Evolutionary conservation across 1,140 invertebrate genomes (phyloP), one percentile per base, ranked within the genome.

Genomic region (Temnothorax curvispinosus): DNA sequence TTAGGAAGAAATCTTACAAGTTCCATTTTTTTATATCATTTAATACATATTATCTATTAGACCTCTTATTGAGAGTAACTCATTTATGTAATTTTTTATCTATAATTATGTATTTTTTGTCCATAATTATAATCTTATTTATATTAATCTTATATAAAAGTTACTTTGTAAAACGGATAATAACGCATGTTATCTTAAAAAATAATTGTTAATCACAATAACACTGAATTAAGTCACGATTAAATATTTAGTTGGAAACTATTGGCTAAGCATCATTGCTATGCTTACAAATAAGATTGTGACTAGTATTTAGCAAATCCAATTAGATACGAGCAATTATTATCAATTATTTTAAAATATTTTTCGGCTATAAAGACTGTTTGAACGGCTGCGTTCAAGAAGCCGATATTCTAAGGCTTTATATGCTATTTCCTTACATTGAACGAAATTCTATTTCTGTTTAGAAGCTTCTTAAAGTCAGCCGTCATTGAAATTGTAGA

Each of bases 1-100:
- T 44, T 85, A 87, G 58, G 65, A 93, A 92, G 85, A 90, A 87
- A 88, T 52, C 11, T 72, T 89, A 74, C 81, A 88, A 76, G 44
- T 90, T 62, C 58, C 32, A 72, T 69, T 87, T 75, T 44, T 87
- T 87, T 58, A 78, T 75, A 27, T 27, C 27, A 27, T 27, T 27
- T 27, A 27, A 27, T 89, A 80, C 44, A 54, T 76, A 50, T 78
- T 89, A 86, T 64, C 18, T 74, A 85, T 65, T 78, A 86, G 35
- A 71, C 56, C 54, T 38, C 47, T 71, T 69, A 80, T 74, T 67
- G 41, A 85, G 52, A 85, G 52, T 72, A 65, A 88, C 64, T 65
- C 41, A 71, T 72, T 91, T 74, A 71, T 87, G 67, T 89, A 89
- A 82, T 91, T 89, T 18, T 77, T 89, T 84, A 87, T 82, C 32